Evolutionary conservation across 2,113 vertebrate genomes (phyloP), one percentile per base, ranked within the genome.

Genomic region (Puma concolor): DNA sequence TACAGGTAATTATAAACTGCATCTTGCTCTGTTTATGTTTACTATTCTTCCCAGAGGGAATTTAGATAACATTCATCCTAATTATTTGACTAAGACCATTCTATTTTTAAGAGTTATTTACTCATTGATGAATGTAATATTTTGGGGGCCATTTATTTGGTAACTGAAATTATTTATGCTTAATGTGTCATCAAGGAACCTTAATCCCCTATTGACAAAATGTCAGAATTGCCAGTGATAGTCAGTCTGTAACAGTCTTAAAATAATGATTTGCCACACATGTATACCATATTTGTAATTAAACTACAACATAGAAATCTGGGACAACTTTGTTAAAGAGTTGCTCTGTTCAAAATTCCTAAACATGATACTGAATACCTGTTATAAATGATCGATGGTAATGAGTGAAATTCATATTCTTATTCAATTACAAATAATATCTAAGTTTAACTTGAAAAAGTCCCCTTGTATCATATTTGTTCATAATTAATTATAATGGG

Each of bases 71-170:
- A 57, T 21, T 14, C 0, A 64, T 85, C 8, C 3, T 77, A 72
- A 64, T 66, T 66, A 66, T 94, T 66, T 82, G 12, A 52, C 72
- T 89, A 92, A 89, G 23, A 41, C 12, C 21, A 44, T 77, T 81
- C 21, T 33, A 50, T 69, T 94, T 72, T 88, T 27, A 41, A 86
- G 69, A 54, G 7, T 92, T 82, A 69, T 81, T 95, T 84, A 36
- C 4, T 64, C 13, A 72, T 31, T 64, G 89, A 69, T 85, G 54
- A 89, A 86, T 71, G 74, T 93, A 8, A 36, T 82, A 89, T 82
- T 80, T 94, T 66, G 67, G 31, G 86, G 41, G 79, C 23, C 21
- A 91, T 72, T 91, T 94, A 63, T 77, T 92, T 92, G 23, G 10
- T n/a, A 84, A 95, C 17, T 88, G 11, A 23, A 67, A 60, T 57